These are phyloP conservation scores for Periophthalmus modestus DNA, from an alignment of 2,113 vertebrate species.

Conservation along the genomic window DNA sequence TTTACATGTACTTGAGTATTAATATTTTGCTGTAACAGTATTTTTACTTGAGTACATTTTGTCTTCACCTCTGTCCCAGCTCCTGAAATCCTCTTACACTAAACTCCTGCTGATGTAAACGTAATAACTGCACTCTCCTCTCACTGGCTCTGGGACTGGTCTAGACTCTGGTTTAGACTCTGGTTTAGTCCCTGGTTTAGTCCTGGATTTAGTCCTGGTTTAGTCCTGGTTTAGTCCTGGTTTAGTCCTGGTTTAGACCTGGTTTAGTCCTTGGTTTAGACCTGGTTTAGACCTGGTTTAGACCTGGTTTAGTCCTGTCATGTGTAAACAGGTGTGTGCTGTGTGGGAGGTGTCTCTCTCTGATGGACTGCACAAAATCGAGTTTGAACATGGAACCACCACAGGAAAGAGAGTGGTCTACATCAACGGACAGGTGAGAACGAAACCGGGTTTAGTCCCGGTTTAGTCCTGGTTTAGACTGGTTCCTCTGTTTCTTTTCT, in stretches of 20 bases:
- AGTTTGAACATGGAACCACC: slow-evolving; percentile 94
- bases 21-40: background rate
- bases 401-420: slow-evolving; percentile 90
- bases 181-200: background rate
- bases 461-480: background rate
- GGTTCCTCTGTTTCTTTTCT: no score
- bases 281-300: background rate
- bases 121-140: no score
- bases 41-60: background rate
- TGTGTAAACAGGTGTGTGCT: slow-evolving; percentile 85
- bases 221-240: background rate
- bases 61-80: background rate
- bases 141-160: background rate
- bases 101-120: background rate
- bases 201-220: background rate
- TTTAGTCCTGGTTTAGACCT: background rate
- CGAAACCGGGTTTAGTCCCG: background rate
- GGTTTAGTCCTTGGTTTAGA: no score
- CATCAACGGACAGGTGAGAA: slow-evolving; percentile 88
- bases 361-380: slow-evolving; percentile 89
- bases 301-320: slow-evolving; percentile 25
- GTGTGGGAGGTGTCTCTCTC: slow-evolving; percentile 92
- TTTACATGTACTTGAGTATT: background rate
- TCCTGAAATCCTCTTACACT: background rate
- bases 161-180: no score